Conservation (phyloP, 2,888 invertebrate species). For the Habroteleia sp. region DNA sequence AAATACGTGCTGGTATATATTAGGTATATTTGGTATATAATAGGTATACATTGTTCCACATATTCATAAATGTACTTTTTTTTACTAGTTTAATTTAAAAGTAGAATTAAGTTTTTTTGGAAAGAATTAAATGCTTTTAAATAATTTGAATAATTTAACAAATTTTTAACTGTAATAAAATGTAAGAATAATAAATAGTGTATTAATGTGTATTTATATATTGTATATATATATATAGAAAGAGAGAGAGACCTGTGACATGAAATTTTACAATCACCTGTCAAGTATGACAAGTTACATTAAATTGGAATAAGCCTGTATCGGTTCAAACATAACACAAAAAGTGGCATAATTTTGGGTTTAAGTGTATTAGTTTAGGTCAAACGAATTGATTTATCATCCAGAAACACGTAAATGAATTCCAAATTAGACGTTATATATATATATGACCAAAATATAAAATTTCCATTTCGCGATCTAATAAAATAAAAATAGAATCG, state of each 20-base stretch:
- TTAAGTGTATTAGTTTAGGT: constrained; percentile 44
- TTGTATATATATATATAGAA: too few species aligned
- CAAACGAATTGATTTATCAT: constrained; percentile 41
- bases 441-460: constrained; percentile 28
- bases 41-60: too few species aligned
- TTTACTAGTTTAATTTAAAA: too few species aligned
- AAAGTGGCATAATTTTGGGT: constrained; percentile 42
- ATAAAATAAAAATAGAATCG: constrained; percentile 2
- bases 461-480: constrained; percentile 15
- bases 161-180: too few species aligned
- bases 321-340: constrained; percentile 18
- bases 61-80: too few species aligned
- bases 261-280: constrained; percentile 1
- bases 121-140: too few species aligned
- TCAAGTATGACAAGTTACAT: constrained; percentile 10
- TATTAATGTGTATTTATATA: too few species aligned
- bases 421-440: constrained; percentile 5
- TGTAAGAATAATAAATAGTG: too few species aligned
- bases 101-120: too few species aligned
- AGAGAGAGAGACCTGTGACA: constrained; percentile 8
- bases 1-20: neutral
- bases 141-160: too few species aligned
- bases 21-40: too few species aligned
- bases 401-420: constrained; percentile 36
- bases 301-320: constrained; percentile 3